These are phyloP conservation scores for Mustela nigripes DNA, from an alignment of 2,113 vertebrate genomes.

Conservation along the genomic window DNA sequence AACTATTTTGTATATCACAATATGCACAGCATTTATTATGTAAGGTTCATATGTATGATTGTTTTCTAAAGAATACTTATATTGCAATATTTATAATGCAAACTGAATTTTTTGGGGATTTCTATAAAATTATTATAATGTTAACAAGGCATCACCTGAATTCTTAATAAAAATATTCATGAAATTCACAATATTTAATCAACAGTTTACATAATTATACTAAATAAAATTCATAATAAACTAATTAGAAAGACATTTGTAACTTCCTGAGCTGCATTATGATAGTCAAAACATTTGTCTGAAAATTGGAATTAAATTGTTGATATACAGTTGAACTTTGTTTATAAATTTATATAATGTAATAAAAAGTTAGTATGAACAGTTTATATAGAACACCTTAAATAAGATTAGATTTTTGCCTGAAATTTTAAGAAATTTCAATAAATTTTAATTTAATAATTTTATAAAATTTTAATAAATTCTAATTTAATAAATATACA, in stretches of 20 bases:
- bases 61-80: background rate
- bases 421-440: background rate
- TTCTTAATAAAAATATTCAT: background rate
- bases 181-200: background rate
- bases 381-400: background rate
- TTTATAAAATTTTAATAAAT: background rate
- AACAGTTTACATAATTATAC: background rate
- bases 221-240: background rate
- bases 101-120: background rate
- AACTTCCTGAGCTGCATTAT: background rate
- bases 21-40: background rate
- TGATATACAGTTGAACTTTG: background rate
- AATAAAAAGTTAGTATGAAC: background rate
- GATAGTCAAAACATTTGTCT: background rate
- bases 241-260: background rate
- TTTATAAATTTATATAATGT: background rate
- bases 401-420: background rate
- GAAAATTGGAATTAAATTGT: slow-evolving; percentile 12
- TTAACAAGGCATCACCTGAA: background rate
- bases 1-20: background rate
- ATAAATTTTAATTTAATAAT: background rate
- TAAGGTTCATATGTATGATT: background rate
- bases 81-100: background rate
- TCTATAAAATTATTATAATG: background rate
- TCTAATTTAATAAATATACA: background rate